Evolutionary conservation across 2,888 invertebrate genomes (phyloP).

Genomic region (Bursaphelenchus okinawaensis): DNA sequence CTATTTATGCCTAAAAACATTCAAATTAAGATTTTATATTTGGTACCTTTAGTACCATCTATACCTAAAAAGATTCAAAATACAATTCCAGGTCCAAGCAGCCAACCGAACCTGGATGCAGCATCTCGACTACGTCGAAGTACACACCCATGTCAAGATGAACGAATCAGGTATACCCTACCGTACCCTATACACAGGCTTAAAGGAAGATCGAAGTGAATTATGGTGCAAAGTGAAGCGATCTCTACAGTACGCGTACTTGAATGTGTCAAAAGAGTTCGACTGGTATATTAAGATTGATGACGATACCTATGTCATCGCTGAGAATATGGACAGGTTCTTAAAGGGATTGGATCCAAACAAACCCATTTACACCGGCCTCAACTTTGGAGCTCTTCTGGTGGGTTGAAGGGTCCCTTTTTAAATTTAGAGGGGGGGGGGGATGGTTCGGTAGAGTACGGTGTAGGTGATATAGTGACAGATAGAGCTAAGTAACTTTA

Average conservation of each 20-base stretch:
- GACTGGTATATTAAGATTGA: conserved; percentile 10
- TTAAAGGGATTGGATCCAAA: conserved; percentile 5
- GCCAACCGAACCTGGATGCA: conserved; percentile 4
- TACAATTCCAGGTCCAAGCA: conserved; percentile 2
- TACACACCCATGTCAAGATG: background rate
- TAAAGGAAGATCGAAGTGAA: background rate
- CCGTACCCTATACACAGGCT: background rate
- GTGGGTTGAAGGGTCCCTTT: background rate
- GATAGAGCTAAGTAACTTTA: background rate
- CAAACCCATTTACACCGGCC: conserved; percentile 5
- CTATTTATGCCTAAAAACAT: too few relatives aligned
- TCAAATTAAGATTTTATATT: too few relatives aligned
- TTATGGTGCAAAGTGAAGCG: conserved; percentile 1
- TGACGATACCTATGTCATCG: conserved; percentile 6
- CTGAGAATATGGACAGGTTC: conserved; percentile 6
- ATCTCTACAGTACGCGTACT: background rate
- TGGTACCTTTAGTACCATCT: too few relatives aligned
- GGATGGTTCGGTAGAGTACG: background rate
- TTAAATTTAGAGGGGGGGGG: too few relatives aligned
- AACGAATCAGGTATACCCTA: background rate
- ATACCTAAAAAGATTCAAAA: too few relatives aligned
- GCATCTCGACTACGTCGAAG: conserved; percentile 2
- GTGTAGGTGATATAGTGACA: background rate
- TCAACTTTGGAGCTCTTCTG: background rate
- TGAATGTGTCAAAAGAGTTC: background rate